Base-by-base conservation (phyloP, 2,888 invertebrate genomes). In the Merodon equestris region DNA sequence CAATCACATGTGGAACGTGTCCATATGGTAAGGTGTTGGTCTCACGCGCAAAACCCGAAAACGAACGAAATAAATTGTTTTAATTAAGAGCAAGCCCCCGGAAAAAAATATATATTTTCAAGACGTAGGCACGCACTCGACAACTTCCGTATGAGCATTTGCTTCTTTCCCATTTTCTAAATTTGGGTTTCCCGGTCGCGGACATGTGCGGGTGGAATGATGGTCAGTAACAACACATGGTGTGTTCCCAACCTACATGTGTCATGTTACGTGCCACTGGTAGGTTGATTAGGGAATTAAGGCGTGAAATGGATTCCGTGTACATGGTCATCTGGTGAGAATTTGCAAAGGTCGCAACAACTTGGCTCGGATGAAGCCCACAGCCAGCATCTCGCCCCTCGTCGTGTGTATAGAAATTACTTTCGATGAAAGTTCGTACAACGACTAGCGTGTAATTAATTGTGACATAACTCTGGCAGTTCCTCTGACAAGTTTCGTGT, bases 381-480 rank as follows among this genome's bases (percentile, higher is more conserved):
- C n/a, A n/a, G n/a, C n/a, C n/a, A n/a, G n/a, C n/a, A n/a, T n/a
- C n/a, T 27, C 27, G 27, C 2, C 27, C 27, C 27, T 27, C 27
- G 27, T 4, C 27, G 27, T 27, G 7, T 27, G 2, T 27, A 27
- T 27, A 27, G 27, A 7, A 27, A 27, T 27, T 27, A 27, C 27
- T 27, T 27, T 27, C 27, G 27, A 27, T 27, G 27, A 40, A 64
- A 45, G 44, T 64, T 77, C 60, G 42, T 67, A 61, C 51, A 61
- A 44, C 27, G 54, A 61, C 53, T 58, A 73, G 53, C 77, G 48
- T 74, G 53, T 79, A 79, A 79, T 79, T 79, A 79, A 79, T 79
- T 74, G 74, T 79, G 79, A 79, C 79, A 79, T 74, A 79, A 79
- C 74, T 79, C 74, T 79, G 79, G 74, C 74, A 68, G 74, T 60